Evolutionary conservation across 2,888 invertebrate genomes (phyloP), one percentile per base, ranked within the genome.

Genomic region (Phortica magna): DNA sequence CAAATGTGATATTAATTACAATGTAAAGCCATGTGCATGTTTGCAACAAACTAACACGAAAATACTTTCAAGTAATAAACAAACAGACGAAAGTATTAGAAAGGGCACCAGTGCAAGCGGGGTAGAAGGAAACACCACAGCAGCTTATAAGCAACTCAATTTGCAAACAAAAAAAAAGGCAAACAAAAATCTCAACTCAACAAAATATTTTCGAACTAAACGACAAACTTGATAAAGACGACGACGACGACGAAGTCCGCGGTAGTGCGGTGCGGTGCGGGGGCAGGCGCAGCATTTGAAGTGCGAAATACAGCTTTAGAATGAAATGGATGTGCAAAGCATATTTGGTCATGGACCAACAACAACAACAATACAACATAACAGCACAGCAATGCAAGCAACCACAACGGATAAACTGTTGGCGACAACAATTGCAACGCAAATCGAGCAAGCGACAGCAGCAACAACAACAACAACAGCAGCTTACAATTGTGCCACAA

Each of bases 261-360:
- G 31, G 31, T 31, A 31, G 31, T 31, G 31, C 0, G 31, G 31
- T 14, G 55, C 55, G 14, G 55, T 12, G 14, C 14, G 7, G 1
- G 5, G 7, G 17, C 2, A 55, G 55, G 7, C n/a, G 43, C 48
- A 68, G 68, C 67, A 31, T 65, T 43, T 59, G 7, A 31, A 74
- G 75, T 53, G 61, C 75, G 83, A 76, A 72, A 68, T 80, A 90
- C 90, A 86, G 91, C 91, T 90, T 90, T 89, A 91, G 88, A 91
- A 91, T 91, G 91, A 91, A 91, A 91, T 91, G 91, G 91, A 90
- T 91, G 87, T 89, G 88, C 84, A 90, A 89, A 88, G 88, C 83
- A 84, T 85, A 84, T 82, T 86, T 89, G 91, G 90, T 90, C 89
- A 81, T 85, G 82, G 90, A 88, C 91, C 91, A 90, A 88, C 82